phyloP scores from a whole-genome alignment of 2,888 invertebrate species.

The Pinctada fucata region DNA sequence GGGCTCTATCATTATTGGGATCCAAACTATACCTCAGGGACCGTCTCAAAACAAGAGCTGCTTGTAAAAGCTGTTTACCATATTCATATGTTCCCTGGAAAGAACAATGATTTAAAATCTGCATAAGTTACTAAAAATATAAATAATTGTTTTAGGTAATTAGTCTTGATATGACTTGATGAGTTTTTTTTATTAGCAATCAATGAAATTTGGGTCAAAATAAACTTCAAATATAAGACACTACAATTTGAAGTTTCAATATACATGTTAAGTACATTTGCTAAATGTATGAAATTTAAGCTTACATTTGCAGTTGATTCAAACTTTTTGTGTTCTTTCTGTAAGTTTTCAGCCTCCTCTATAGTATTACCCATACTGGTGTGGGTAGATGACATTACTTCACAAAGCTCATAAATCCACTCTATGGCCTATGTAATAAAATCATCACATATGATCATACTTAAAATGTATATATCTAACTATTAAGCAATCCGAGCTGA shows the following conservation, averaged over 20 bases:
- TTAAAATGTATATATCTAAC: no score
- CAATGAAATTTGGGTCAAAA: no score
- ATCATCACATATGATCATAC: constrained; percentile 32
- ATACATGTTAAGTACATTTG: no score
- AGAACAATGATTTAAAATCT: constrained; percentile 12
- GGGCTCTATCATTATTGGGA: constrained; percentile 80
- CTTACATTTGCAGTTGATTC: constrained; percentile 88
- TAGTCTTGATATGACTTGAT: neutral
- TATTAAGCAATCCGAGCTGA: no score
- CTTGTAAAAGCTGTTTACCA: constrained; percentile 87
- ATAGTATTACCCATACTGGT: constrained; percentile 86
- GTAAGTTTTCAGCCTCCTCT: constrained; percentile 85
- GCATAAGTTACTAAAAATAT: neutral
- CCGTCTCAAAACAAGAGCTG: constrained; percentile 85
- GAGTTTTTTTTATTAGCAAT: neutral
- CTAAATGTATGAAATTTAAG: neutral
- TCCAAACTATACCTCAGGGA: constrained; percentile 82
- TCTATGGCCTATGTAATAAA: constrained; percentile 85
- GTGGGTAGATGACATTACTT: constrained; percentile 84
- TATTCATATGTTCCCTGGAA: constrained; percentile 88
- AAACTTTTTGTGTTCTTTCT: constrained; percentile 86
- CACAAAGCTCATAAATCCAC: constrained; percentile 87
- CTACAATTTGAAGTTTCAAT: no score
- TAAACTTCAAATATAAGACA: no score
- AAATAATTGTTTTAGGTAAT: neutral